phyloP scores from a whole-genome alignment of 2,888 invertebrate genomes.

The Tetragonisca angustula region DNA sequence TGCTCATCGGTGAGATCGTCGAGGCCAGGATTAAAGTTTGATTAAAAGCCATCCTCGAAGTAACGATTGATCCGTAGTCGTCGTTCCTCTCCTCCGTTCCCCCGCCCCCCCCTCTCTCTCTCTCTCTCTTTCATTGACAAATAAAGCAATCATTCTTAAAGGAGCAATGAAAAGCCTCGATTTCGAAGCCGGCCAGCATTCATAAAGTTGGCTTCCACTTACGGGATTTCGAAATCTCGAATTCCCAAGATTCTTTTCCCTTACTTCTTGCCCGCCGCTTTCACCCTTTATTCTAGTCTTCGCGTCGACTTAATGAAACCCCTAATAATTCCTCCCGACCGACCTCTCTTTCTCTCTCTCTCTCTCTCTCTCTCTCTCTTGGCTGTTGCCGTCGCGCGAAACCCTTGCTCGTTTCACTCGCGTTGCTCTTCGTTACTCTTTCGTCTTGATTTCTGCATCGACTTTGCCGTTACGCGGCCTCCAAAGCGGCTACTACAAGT shows the following conservation, averaged over 20 bases:
- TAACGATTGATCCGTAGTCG: slow-evolving; percentile 34
- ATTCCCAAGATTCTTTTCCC: slow-evolving; percentile 55
- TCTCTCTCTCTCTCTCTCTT: background rate
- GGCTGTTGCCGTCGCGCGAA: too few relatives aligned
- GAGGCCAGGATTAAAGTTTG: slow-evolving; percentile 39
- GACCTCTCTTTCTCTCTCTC: background rate
- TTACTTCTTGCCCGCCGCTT: slow-evolving; percentile 46
- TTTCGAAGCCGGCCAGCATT: slow-evolving; percentile 37
- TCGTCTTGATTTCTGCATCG: slow-evolving; percentile 32
- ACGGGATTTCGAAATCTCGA: slow-evolving; percentile 59
- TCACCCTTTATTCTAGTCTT: slow-evolving; percentile 44
- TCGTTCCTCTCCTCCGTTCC: background rate
- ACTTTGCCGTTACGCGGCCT: slow-evolving; percentile 25
- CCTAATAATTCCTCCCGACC: slow-evolving; percentile 44
- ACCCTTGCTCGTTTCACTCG: too few relatives aligned
- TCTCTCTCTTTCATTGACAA: slow-evolving; percentile 12
- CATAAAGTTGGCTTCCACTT: slow-evolving; percentile 61
- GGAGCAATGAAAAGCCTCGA: slow-evolving; percentile 41
- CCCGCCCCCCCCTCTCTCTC: too few relatives aligned
- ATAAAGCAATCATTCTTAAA: slow-evolving; percentile 49
- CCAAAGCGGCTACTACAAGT: slow-evolving; percentile 61
- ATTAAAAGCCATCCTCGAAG: slow-evolving; percentile 29
- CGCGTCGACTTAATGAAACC: slow-evolving; percentile 64
- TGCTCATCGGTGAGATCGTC: slow-evolving; percentile 3
- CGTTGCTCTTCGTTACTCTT: slow-evolving; percentile 13